These are phyloP conservation scores for Nasonia longicornis DNA, from an alignment of 1,140 invertebrate genomes.

Conservation along the genomic window DNA sequence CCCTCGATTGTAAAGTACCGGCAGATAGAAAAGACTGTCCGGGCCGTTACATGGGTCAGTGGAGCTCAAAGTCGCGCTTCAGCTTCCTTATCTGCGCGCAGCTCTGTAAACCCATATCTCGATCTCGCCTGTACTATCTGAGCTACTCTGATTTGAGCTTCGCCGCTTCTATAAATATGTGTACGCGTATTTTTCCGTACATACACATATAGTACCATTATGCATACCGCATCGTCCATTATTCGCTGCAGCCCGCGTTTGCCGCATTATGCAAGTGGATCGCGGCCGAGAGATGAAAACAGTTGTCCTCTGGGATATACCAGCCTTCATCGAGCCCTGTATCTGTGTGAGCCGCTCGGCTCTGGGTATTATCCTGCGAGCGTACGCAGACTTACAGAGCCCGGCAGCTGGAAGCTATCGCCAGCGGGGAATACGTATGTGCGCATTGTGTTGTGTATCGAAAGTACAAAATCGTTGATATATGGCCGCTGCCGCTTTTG, in stretches of 20 bases:
- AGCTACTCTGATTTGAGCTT: too few relatives aligned
- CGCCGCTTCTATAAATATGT: neutral
- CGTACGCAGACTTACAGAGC: too few relatives aligned
- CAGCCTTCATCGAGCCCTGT: constrained; percentile 4
- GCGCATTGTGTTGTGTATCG: neutral
- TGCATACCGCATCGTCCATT: neutral
- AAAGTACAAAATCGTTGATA: neutral
- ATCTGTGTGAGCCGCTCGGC: neutral
- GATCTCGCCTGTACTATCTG: neutral
- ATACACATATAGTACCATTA: neutral
- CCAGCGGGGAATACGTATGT: neutral
- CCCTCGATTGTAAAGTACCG: constrained; percentile 61
- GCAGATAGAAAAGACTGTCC: constrained; percentile 58
- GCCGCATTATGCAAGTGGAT: constrained; percentile 22
- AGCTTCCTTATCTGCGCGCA: neutral
- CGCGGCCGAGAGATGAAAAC: neutral
- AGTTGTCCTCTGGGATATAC: neutral
- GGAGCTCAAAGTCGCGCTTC: constrained; percentile 57
- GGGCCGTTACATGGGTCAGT: constrained; percentile 61
- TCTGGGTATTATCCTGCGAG: neutral
- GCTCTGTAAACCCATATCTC: neutral
- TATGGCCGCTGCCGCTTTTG: neutral
- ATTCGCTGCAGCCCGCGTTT: neutral
- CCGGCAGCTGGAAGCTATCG: neutral
- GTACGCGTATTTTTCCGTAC: neutral